A percentile compares a stretch with the other conserved stretches of the same genome.
Evolutionary conservation across 2,113 vertebrate species (phyloP).

Genomic region (Cariama cristata): DNA sequence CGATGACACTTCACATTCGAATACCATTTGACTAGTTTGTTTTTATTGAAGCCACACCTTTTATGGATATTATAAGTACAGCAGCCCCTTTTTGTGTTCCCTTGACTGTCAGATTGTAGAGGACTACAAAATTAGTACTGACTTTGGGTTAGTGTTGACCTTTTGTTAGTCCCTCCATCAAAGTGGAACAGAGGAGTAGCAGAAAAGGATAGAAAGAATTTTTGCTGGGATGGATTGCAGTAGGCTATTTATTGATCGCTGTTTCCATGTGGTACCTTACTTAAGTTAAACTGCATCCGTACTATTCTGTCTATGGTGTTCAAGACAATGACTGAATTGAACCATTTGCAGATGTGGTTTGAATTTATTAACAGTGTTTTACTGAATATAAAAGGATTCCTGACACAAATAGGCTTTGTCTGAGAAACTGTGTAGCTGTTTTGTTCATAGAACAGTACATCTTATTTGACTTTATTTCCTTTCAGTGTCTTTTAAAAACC

Average conservation of each 20-base stretch:
- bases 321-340: background rate
- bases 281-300: background rate
- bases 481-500: conserved; percentile 13
- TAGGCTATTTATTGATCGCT: background rate
- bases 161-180: background rate
- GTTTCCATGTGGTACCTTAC: background rate
- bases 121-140: background rate
- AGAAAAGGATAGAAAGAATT: background rate
- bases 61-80: background rate
- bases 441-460: background rate
- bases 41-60: background rate
- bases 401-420: background rate
- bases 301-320: background rate
- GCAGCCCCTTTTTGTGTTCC: background rate
- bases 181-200: background rate
- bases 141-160: background rate
- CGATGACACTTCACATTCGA: background rate
- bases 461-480: conserved; percentile 15
- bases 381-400: background rate
- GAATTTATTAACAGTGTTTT: conserved; percentile 11
- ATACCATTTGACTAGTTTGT: background rate
- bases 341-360: background rate
- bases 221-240: background rate
- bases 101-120: background rate
- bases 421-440: background rate